Base-by-base conservation (phyloP, 64 coral and sea anemone species). In the Acropora yongei region DNA sequence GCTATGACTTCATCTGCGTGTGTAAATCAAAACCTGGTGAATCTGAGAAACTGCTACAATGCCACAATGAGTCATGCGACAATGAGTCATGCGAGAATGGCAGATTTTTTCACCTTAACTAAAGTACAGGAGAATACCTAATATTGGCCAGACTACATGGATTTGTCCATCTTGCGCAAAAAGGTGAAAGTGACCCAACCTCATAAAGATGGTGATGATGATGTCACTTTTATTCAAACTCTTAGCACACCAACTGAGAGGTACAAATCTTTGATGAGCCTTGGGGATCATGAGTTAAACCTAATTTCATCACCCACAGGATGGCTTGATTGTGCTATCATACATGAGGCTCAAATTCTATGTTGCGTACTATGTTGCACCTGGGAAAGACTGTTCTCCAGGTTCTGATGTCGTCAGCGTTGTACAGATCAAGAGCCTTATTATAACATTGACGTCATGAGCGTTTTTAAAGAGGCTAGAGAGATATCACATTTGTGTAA, bases 291-390 rank as follows among this genome's bases (percentile, higher is more conserved):
- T 13, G 47, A 80, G 46, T 58, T 53, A 4, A 19, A 19, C 47
- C 44, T 53, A 49, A 58, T 58, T 49, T 49, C 47, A 39, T 58
- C 78, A 80, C 53, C 47, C 47, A 53, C 78, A 53, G 47, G 53
- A 53, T 80, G 78, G 78, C 53, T 80, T 53, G 78, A 80, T 80
- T 80, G 78, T 50, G 19, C 53, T 53, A 58, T 80, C 46, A 50
- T 80, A 20, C 78, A 55, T 53, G 47, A 19, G 17, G 78, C 44
- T 20, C 16, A 80, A 50, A 80, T 80, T 53, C 53, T 80, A 0
- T 30, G 30, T 30, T 30, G 30, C 30, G 30, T 30, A 30, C 30
- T 30, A 30, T 30, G 30, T 30, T 30, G 30, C 30, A 30, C 30
- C 30, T 30, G 30, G 30, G 30, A 30, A 30, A 30, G 30, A 30